Base-by-base conservation (phyloP, 2,888 invertebrate genomes). In the Cyrtodaria siliqua region DNA sequence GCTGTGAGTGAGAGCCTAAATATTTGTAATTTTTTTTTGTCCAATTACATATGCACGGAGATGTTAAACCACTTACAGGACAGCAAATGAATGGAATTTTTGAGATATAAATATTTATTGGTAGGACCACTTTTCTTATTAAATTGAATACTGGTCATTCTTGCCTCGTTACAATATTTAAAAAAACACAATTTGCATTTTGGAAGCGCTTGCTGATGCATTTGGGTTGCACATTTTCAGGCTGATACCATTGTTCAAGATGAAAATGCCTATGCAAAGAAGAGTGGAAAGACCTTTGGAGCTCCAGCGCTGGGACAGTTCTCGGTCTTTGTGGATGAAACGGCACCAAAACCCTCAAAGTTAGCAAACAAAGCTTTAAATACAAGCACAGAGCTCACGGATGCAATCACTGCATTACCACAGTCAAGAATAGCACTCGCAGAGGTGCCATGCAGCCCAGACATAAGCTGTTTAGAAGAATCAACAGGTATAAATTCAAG, bases 251-350 rank as follows among this genome's bases (percentile, higher is more conserved):
- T 64, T n/a, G 47, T 60, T 40, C 86, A 87, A 74, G 88, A 86
- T 85, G 87, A 88, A 76, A 89, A 89, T 83, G 83, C 81, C 8
- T 83, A 75, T 64, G 61, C 75, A 24, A 86, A 83, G 67, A 80
- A 78, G 49, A 66, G 60, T 27, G 78, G 82, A 23, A 76, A 83
- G 42, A 75, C 83, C 40, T 77, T 80, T 56, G 82, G 70, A 18
- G 75, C 75, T 27, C 69, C 77, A 27, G 71, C 70, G 6, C 26
- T 27, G 1, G 79, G 82, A 49, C 69, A 80, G 29, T 88, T 88
- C 59, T 72, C 85, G 9, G 87, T 88, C 44, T 86, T 82, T 84
- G 86, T 86, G 33, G 87, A 87, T 74, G 81, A 82, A 9, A 64
- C 67, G 9, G 42, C 49, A 16, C 27, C 47, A 20, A 40, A 61